Base-by-base conservation (phyloP, 1,140 invertebrate genomes). In the Sitodiplosis mosellana region DNA sequence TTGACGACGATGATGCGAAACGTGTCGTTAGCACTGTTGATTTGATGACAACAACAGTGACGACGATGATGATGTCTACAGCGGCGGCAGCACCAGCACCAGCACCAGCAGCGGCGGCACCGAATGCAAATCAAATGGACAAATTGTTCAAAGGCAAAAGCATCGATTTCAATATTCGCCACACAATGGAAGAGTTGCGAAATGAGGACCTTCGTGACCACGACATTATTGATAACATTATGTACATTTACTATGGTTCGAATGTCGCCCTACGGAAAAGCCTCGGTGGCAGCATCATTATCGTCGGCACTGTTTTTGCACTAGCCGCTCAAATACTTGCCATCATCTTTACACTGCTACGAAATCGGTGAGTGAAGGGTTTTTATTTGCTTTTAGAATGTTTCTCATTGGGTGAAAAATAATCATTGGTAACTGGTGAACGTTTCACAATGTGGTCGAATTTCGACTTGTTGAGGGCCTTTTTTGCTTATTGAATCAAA, bases 161-260 rank as follows among this genome's bases (percentile, higher is more conserved):
- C 17, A 38, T 18, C 37, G 17, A 38, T 38, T n/a, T 38, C 12
- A 38, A n/a, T 18, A 44, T 18, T 20, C n/a, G 42, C 3, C n/a
- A 22, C 42, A 44, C n/a, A 18, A 34, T 33, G 27, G 15, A 27
- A 34, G 19, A 27, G 5, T n/a, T 20, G 45, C 27, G 18, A n/a
- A 5, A 48, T 41, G 38, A 33, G 4, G 69, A 70, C 52, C 54
- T 70, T 14, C 59, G 63, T 51, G 68, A 69, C 51, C 69, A 70
- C 51, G 68, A 71, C 54, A 64, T 69, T 42, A 74, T 74, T 45
- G 71, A 74, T 54, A 69, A 68, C 50, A 65, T 74, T 45, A 72
- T 73, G 69, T 74, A 72, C 50, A 69, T 74, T 18, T 73, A 74
- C 54, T 74, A 71, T 56, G 71, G 70, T 37, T 58, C 63, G 14